phyloP scores from a whole-genome alignment of 2,113 vertebrate genomes.

The Petromus typicus region DNA sequence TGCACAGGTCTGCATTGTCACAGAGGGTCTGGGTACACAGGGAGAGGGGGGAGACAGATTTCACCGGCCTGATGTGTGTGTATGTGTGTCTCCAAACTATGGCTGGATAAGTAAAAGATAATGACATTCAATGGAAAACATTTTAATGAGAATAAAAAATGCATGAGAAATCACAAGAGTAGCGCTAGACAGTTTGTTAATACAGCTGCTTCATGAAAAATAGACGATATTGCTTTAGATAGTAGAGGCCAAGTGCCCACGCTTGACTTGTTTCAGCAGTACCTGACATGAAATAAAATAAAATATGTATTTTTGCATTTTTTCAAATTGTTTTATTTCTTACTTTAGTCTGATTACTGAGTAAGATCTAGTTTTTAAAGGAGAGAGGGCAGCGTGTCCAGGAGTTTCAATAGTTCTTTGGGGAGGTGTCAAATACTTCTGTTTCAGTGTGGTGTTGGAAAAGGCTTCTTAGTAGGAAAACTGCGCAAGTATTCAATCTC shows the following conservation, averaged over 20 bases:
- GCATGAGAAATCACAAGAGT: not conserved
- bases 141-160: conserved; percentile 24
- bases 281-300: not conserved
- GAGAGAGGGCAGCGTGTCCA: not conserved
- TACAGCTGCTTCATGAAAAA: not conserved
- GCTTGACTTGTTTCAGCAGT: not conserved
- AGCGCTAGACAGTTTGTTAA: not conserved
- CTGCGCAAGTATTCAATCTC: conserved; percentile 49
- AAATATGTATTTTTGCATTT: not conserved
- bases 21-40: accelerated
- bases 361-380: conserved; percentile 65
- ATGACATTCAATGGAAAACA: not conserved
- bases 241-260: not conserved
- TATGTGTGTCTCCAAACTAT: not conserved
- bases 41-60: accelerated
- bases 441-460: conserved; percentile 53
- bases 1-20: accelerated
- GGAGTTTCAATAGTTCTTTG: conserved; percentile 64
- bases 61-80: not conserved
- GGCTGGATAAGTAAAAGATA: not conserved
- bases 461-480: conserved; percentile 35
- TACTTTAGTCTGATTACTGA: conserved; percentile 50
- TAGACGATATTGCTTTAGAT: not conserved
- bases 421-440: conserved; percentile 68
- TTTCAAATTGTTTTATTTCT: conserved; percentile 42